Percentiles rank a stretch among this genome's conserved stretches.
phyloP scores from a whole-genome alignment of 2,797 vertebrate species.

The Labeo calbasu region DNA sequence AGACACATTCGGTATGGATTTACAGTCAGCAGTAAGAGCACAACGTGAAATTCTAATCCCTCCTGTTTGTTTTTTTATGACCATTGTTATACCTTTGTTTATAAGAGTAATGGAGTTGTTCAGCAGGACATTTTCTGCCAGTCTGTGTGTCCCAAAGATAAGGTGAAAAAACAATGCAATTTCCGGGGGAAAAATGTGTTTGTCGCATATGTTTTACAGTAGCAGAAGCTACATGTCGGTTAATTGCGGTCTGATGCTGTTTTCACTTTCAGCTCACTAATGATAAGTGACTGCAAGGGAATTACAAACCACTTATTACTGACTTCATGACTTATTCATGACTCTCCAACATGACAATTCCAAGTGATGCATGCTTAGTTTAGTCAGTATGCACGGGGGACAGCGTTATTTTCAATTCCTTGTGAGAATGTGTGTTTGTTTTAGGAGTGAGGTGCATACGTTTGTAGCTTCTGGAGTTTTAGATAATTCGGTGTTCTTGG shows the following conservation, averaged over 20 bases:
- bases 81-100: conserved; percentile 5
- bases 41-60: conserved; percentile 25
- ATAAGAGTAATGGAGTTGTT: conserved; percentile 37
- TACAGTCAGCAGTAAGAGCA: conserved; percentile 28
- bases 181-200: conserved; percentile 45
- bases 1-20: conserved; percentile 29
- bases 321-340: conserved; percentile 73
- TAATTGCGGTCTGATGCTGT: conserved; percentile 73
- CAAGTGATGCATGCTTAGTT: conserved; percentile 55
- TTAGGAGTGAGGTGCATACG: neutral
- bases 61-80: conserved; percentile 22
- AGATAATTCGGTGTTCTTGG: conserved; percentile 9
- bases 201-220: conserved; percentile 65
- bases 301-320: conserved; percentile 66
- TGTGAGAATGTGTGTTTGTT: conserved; percentile 6
- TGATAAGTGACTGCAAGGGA: conserved; percentile 74
- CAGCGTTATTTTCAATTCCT: conserved; percentile 22
- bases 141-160: conserved; percentile 36
- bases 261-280: conserved; percentile 68
- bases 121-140: conserved; percentile 30
- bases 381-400: conserved; percentile 23
- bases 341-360: conserved; percentile 68
- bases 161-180: conserved; percentile 27
- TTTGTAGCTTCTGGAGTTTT: conserved; percentile 24
- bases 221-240: conserved; percentile 59